phyloP scores from a whole-genome alignment of 2,888 invertebrate genomes.

The Pelosia muscerda region DNA sequence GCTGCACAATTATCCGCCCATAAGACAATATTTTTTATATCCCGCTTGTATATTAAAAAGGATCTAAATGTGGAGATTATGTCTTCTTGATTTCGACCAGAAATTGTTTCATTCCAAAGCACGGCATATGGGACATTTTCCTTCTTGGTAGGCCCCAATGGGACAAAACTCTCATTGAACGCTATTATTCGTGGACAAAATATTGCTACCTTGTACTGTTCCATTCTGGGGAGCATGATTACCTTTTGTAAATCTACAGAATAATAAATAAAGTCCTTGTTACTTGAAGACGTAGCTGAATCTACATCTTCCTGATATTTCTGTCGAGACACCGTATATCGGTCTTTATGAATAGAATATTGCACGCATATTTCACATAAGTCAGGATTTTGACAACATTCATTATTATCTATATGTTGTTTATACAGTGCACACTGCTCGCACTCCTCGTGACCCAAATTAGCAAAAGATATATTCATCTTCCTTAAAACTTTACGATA shows the following conservation, averaged over 20 bases:
- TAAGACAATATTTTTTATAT: not conserved
- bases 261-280: slow-evolving; percentile 17
- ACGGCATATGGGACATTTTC: not conserved
- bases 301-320: slow-evolving; percentile 23
- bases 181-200: not conserved
- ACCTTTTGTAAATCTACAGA: not conserved
- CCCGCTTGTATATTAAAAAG: not conserved
- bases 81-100: not conserved
- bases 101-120: not conserved
- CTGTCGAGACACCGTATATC: slow-evolving; percentile 18
- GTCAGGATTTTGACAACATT: slow-evolving; percentile 13
- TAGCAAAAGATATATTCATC: slow-evolving; percentile 34
- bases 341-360: slow-evolving; percentile 8
- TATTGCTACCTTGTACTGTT: slow-evolving; percentile 1
- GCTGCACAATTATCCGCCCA: not conserved
- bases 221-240: not conserved
- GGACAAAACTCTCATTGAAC: slow-evolving; percentile 1
- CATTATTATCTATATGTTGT: slow-evolving; percentile 10
- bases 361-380: slow-evolving; percentile 11
- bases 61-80: not conserved
- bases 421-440: slow-evolving; percentile 8
- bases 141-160: not conserved
- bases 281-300: slow-evolving; percentile 9
- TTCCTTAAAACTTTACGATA: slow-evolving; percentile 28
- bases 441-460: slow-evolving; percentile 28